These are phyloP conservation scores for Lycophotia porphyrea DNA, from an alignment of 2,888 invertebrate species.

Conservation along the genomic window DNA sequence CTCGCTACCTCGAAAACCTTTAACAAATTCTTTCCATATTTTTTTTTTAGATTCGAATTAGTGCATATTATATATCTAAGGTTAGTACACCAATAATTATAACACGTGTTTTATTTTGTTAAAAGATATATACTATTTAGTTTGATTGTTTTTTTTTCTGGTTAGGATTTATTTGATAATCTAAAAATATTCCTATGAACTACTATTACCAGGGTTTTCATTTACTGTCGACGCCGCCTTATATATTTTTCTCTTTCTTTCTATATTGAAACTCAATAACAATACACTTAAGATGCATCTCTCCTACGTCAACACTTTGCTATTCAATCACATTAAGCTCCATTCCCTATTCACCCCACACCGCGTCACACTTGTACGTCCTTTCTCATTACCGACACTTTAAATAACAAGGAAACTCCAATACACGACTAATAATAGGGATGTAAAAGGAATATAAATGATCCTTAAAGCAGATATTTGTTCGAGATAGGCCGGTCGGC, in stretches of 20 bases:
- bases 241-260: neutral
- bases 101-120: too few relatives aligned
- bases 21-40: too few relatives aligned
- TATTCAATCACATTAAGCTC: conserved; percentile 47
- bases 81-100: too few relatives aligned
- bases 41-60: too few relatives aligned
- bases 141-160: too few relatives aligned
- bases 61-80: too few relatives aligned
- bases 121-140: too few relatives aligned
- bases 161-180: too few relatives aligned
- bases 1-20: too few relatives aligned
- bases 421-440: conserved; percentile 62
- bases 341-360: conserved; percentile 50
- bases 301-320: conserved; percentile 19
- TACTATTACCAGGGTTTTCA: too few relatives aligned
- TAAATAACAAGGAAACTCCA: conserved; percentile 56
- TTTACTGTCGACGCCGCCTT: neutral
- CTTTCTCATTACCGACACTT: conserved; percentile 45
- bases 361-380: conserved; percentile 19
- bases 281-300: conserved; percentile 19
- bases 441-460: conserved; percentile 69
- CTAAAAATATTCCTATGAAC: too few relatives aligned
- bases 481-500: conserved; percentile 65
- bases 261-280: conserved; percentile 13
- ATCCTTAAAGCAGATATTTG: conserved; percentile 72